phyloP scores from a whole-genome alignment of 2,113 vertebrate genomes.

The Butorides virescens region DNA sequence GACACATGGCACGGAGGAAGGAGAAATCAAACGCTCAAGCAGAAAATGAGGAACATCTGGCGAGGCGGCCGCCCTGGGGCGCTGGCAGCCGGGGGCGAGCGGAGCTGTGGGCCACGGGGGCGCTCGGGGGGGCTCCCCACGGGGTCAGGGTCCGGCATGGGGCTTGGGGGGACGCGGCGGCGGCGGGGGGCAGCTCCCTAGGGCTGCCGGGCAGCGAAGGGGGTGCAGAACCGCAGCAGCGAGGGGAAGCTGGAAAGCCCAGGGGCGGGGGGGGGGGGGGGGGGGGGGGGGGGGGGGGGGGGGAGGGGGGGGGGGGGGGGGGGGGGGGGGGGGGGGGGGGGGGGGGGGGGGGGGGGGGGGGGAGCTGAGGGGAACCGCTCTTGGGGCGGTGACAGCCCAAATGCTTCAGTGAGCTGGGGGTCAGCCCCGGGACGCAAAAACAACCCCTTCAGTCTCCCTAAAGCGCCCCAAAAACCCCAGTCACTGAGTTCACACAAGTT shows the following conservation, averaged over 20 bases:
- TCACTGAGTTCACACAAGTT: fast-evolving
- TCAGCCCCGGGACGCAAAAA: background rate
- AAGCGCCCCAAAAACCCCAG: background rate
- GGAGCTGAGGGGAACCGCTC: background rate
- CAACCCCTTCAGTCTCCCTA: background rate
- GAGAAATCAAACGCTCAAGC: background rate
- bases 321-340: no score
- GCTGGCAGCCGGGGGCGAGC: fast-evolving
- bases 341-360: fast-evolving
- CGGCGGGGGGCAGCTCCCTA: fast-evolving
- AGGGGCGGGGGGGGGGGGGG: fast-evolving
- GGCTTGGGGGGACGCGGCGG: fast-evolving
- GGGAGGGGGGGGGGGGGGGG: no score
- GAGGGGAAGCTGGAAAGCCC: background rate
- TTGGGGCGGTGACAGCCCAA: fast-evolving
- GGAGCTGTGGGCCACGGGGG: fast-evolving
- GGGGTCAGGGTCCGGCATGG: fast-evolving
- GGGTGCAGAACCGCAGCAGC: fast-evolving
- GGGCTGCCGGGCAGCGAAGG: fast-evolving
- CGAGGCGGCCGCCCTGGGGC: fast-evolving
- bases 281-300: no score
- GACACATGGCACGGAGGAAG: background rate
- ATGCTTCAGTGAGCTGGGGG: fast-evolving
- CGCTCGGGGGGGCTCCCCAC: fast-evolving
- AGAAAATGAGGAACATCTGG: constrained; percentile 50